phyloP scores from a whole-genome alignment of 2,113 vertebrate genomes.

The Myrmecophaga tridactyla region DNA sequence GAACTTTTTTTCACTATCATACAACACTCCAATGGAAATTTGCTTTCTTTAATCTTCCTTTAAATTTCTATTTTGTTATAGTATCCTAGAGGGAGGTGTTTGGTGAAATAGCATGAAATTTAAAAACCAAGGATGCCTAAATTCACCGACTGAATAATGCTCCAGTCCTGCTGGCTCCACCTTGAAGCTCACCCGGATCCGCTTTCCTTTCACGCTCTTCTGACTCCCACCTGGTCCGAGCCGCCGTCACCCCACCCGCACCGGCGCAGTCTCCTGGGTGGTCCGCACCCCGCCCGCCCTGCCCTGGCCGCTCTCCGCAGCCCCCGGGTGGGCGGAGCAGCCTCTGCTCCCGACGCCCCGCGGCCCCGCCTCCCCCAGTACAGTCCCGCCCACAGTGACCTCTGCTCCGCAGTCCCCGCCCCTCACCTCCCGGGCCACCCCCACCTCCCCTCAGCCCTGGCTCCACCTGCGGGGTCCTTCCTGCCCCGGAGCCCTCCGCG shows the following conservation, averaged over 20 bases:
- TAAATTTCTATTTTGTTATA: neutral
- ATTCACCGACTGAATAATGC: neutral
- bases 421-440: neutral
- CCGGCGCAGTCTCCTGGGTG: rapidly evolving
- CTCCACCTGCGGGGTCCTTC: no score
- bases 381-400: neutral
- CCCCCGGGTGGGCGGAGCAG: rapidly evolving
- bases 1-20: neutral
- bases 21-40: neutral
- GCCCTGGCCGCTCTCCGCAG: neutral
- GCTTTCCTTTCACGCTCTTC: neutral
- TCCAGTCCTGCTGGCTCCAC: neutral
- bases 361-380: neutral
- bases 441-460: no score
- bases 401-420: neutral
- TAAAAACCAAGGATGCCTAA: neutral
- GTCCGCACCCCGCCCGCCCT: neutral
- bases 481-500: no score
- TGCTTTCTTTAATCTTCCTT: neutral
- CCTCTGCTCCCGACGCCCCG: neutral
- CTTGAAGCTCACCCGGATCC: rapidly evolving
- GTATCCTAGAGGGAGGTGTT: neutral
- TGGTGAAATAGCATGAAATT: neutral
- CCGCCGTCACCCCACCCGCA: rapidly evolving
- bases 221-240: neutral